Percentiles rank a stretch among this genome's conserved stretches.
phyloP scores from a whole-genome alignment of 2,113 vertebrate species.

The Chlorodrepanis virens region DNA sequence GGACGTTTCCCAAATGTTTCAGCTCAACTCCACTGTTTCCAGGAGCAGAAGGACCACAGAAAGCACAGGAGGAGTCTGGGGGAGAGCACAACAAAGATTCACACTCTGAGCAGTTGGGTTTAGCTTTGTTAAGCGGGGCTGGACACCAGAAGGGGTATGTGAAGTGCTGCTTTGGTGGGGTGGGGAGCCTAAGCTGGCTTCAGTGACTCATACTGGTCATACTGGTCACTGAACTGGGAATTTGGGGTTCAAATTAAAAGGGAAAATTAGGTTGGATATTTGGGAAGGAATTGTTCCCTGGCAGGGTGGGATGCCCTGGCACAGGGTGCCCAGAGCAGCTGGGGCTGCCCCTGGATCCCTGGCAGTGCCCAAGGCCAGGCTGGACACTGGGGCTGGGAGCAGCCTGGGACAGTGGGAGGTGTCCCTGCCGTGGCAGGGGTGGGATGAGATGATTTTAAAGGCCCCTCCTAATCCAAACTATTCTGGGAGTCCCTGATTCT shows the following conservation, averaged over 20 bases:
- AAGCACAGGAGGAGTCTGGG: not conserved
- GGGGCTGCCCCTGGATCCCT: not conserved
- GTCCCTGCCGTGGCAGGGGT: not conserved
- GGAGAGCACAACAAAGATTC: fast-evolving
- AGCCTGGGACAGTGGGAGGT: not conserved
- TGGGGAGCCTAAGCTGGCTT: not conserved
- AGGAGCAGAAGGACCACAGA: not conserved
- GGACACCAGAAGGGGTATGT: not conserved
- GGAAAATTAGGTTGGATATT: not conserved
- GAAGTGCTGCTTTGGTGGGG: not conserved
- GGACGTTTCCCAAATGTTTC: not conserved
- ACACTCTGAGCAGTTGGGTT: fast-evolving
- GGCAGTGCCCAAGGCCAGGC: not conserved
- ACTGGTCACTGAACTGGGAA: not conserved
- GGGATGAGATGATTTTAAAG: not conserved
- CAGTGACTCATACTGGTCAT: not conserved
- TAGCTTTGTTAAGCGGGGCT: not conserved
- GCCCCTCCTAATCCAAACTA: not conserved
- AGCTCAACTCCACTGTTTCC: not conserved
- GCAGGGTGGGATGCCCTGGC: not conserved
- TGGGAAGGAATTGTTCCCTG: fast-evolving
- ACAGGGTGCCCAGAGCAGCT: not conserved
- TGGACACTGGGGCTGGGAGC: not conserved
- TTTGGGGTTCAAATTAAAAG: not conserved
- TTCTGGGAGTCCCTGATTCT: not conserved